These are phyloP conservation scores for Heterotilapia buettikoferi DNA, from an alignment of 2,113 vertebrate species.

Conservation along the genomic window DNA sequence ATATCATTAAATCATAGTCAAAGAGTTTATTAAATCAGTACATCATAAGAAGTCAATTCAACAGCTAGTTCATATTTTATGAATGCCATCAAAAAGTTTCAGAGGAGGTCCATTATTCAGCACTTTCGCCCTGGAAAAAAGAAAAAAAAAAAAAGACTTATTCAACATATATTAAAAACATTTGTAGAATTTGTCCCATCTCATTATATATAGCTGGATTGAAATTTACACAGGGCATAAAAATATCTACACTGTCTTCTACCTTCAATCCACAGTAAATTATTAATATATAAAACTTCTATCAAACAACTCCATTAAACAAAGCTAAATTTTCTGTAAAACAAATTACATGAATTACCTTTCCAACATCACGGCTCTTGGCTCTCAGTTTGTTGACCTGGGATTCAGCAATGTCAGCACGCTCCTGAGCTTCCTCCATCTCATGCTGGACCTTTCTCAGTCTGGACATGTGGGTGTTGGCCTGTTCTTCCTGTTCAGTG, in stretches of 20 bases:
- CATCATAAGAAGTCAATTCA: background rate
- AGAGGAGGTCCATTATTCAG: background rate
- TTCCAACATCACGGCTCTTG: constrained; percentile 38
- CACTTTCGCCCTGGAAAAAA: background rate
- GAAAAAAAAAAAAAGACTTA: background rate
- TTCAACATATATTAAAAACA: background rate
- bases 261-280: background rate
- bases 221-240: background rate
- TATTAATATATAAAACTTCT: background rate
- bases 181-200: background rate
- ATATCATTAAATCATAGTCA: background rate
- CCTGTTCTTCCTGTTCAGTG: constrained; percentile 49
- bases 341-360: constrained; percentile 57
- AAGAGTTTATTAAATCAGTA: constrained; percentile 1
- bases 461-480: constrained; percentile 56
- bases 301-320: constrained; percentile 28
- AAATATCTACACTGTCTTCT: background rate
- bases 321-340: background rate
- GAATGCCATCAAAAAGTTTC: background rate
- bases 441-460: constrained; percentile 39
- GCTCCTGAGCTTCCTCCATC: constrained; percentile 58
- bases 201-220: background rate
- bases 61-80: constrained; percentile 24
- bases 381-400: constrained; percentile 56
- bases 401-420: constrained; percentile 51